Evolutionary conservation across 2,113 vertebrate genomes (phyloP).

Genomic region (Puffinus mauretanicus): DNA sequence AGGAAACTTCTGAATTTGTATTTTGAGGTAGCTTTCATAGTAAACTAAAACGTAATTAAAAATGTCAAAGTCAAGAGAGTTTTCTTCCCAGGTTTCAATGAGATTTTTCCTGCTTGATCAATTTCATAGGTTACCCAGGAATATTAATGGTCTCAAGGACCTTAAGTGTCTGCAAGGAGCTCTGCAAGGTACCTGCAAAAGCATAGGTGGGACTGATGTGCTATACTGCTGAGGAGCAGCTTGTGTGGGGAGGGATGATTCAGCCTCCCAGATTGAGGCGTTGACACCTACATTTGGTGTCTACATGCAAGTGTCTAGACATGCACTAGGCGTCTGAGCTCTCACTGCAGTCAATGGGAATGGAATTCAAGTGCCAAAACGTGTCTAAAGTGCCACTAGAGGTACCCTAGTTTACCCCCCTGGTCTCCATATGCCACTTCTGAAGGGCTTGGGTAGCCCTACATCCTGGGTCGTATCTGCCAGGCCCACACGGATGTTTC

Average conservation of each 20-base stretch:
- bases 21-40: not conserved
- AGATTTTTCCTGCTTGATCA: not conserved
- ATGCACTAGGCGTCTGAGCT: not conserved
- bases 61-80: not conserved
- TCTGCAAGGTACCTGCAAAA: not conserved
- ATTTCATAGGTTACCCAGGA: not conserved
- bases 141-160: not conserved
- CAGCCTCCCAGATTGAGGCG: not conserved
- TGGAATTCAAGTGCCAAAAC: not conserved
- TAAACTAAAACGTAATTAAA: not conserved
- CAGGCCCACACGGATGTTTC: not conserved
- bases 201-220: not conserved
- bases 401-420: not conserved
- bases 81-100: not conserved
- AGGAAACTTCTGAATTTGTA: not conserved
- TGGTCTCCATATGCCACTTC: not conserved
- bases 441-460: not conserved
- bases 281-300: not conserved
- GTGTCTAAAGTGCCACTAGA: not conserved
- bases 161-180: not conserved
- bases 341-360: not conserved
- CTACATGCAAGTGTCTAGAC: not conserved
- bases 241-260: not conserved
- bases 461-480: not conserved
- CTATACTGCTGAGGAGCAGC: not conserved